Evolutionary conservation across 2,113 vertebrate genomes (phyloP), one percentile per base, ranked within the genome.

Genomic region (Gorsachius goisagi): DNA sequence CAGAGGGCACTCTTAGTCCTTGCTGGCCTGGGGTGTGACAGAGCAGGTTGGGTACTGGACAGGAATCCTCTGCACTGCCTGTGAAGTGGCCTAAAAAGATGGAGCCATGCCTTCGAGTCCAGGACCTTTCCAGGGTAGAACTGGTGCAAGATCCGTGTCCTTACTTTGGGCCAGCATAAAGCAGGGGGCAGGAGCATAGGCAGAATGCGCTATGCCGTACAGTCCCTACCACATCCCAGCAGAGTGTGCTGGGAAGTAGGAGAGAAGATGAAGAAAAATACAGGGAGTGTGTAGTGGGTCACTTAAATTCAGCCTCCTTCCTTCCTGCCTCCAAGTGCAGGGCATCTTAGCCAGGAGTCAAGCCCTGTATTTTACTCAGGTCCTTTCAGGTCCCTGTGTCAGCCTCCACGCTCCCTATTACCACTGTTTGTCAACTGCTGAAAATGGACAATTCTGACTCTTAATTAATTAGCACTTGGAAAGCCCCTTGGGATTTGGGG

Each of bases 1-100:
- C 95, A 95, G 92, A 91, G 93, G 85, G 88, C 90, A 95, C 75
- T 96, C 91, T 90, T 9, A 80, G 71, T 72, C 93, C 87, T 94
- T 2, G 12, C 60, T 89, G 93, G 76, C 60, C 56, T 16, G 79
- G 62, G 26, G n/a, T 37, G 67, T 19, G 79, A 67, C 74, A 27
- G 32, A 75, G 64, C 68, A 22, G 72, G 15, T 3, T 64, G 35
- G 35, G 39, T 21, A 47, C 49, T 0, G 2, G 56, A 23, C 62
- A 53, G 80, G 52, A 76, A 16, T 23, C 32, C 47, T 62, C 73
- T 33, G 45, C 10, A 30, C 37, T 18, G 30, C 35, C 4, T 18
- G 11, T 4, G 11, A 35, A 68, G 27, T 12, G 58, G 45, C 68
- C 73, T 28, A n/a, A 47, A 58, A 55, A 41, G 85, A 39, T 6